Percentiles rank a stretch among this genome's conserved stretches.
Conservation (phyloP, 1,140 invertebrate genomes). For the Drosophila orena region DNA sequence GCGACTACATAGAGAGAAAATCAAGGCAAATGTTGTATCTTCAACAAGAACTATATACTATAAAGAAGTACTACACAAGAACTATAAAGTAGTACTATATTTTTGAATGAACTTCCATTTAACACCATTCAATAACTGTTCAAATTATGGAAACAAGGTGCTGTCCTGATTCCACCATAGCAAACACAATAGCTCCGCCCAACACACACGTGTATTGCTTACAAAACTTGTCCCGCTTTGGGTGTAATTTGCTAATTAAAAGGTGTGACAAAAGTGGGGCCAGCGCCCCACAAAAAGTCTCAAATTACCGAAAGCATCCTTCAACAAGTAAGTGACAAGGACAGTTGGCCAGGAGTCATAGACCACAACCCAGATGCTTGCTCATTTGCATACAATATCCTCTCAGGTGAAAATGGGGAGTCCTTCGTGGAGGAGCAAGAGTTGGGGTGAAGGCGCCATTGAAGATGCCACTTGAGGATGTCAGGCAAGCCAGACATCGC, state of each 20-base stretch:
- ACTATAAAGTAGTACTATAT: no score
- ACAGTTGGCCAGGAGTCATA: constrained; percentile 22
- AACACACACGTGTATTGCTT: constrained; percentile 14
- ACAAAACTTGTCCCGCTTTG: constrained; percentile 11
- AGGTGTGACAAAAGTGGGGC: constrained; percentile 56
- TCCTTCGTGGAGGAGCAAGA: not conserved
- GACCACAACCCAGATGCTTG: constrained; percentile 26
- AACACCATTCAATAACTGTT: no score
- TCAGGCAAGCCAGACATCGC: constrained; percentile 36
- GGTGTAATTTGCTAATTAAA: constrained; percentile 69
- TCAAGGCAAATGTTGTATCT: no score
- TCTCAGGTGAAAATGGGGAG: not conserved
- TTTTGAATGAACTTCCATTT: no score
- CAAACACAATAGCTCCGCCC: not conserved
- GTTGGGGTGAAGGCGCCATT: not conserved
- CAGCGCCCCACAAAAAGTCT: constrained; percentile 36
- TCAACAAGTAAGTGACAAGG: constrained; percentile 27
- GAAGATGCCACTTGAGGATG: constrained; percentile 37
- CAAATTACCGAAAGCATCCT: constrained; percentile 51
- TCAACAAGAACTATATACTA: no score
- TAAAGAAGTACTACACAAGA: no score
- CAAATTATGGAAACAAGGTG: not conserved
- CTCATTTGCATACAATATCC: constrained; percentile 58
- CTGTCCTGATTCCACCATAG: not conserved
- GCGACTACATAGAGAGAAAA: constrained; percentile 21